phyloP scores from a whole-genome alignment of 2,113 vertebrate genomes.

The Spea multiplicata region DNA sequence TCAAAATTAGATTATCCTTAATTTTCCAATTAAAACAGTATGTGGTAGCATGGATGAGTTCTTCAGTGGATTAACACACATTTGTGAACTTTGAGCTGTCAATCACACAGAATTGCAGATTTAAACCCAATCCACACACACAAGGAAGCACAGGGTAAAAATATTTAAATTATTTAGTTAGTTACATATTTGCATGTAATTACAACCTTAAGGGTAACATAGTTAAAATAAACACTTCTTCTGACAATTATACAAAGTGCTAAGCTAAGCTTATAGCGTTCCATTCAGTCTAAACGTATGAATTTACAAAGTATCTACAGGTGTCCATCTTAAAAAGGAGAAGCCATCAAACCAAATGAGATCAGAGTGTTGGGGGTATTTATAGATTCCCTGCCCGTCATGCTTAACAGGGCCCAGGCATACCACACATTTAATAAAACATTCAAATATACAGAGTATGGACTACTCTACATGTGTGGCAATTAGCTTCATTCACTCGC shows the following conservation, averaged over 20 bases:
- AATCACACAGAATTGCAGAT: background rate
- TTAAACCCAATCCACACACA: background rate
- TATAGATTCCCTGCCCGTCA: background rate
- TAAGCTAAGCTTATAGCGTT: background rate
- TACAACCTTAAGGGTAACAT: background rate
- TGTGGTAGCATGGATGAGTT: no score
- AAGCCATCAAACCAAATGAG: background rate
- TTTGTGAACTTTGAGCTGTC: background rate
- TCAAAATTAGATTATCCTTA: no score
- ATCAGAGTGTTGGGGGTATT: background rate
- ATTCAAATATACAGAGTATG: background rate
- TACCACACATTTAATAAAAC: background rate
- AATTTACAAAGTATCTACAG: background rate
- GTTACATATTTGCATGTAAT: background rate
- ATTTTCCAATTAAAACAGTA: no score
- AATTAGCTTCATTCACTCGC: background rate
- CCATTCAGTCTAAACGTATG: background rate
- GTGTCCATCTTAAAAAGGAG: background rate
- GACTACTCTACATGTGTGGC: background rate
- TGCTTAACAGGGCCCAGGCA: background rate
- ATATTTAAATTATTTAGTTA: background rate
- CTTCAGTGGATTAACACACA: no score
- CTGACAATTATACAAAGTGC: background rate
- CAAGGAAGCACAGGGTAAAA: background rate
- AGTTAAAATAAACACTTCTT: background rate